These are phyloP conservation scores for Brenthis ino DNA, from an alignment of 2,888 invertebrate genomes.

Conservation along the genomic window DNA sequence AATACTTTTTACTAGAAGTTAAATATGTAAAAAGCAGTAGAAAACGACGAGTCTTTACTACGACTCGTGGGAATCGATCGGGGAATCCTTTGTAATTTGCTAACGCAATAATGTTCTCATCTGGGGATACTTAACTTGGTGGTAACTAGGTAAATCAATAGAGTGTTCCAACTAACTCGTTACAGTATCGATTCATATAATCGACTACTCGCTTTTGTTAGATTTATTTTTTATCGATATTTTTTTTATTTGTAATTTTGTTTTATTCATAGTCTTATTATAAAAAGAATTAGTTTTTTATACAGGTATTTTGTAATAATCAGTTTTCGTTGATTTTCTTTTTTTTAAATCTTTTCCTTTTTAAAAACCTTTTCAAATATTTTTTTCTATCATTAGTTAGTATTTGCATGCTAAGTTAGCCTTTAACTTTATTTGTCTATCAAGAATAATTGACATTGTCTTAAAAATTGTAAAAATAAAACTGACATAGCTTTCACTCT, in stretches of 20 bases:
- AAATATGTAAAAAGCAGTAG: not conserved
- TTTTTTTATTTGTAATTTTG: not conserved
- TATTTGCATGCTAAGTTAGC: too few species aligned
- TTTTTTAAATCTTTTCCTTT: too few species aligned
- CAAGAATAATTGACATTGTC: not conserved
- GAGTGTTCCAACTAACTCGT: conserved; percentile 10
- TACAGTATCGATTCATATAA: not conserved
- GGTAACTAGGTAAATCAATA: conserved; percentile 6
- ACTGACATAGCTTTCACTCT: conserved; percentile 13
- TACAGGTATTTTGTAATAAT: too few species aligned
- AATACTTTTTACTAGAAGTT: too few species aligned
- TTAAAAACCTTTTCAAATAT: too few species aligned
- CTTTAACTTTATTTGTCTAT: too few species aligned
- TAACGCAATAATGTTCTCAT: conserved; percentile 13
- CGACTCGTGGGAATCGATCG: not conserved
- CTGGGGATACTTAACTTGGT: conserved; percentile 6
- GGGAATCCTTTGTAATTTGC: conserved; percentile 2
- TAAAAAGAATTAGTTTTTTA: too few species aligned
- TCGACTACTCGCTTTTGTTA: not conserved
- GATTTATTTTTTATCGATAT: not conserved
- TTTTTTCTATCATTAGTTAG: too few species aligned
- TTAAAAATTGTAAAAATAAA: conserved; percentile 7
- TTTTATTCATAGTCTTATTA: too few species aligned
- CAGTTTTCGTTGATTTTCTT: too few species aligned
- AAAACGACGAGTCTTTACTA: not conserved